Conservation (phyloP, 1,140 invertebrate species). For the Lepidurus couesii region DNA sequence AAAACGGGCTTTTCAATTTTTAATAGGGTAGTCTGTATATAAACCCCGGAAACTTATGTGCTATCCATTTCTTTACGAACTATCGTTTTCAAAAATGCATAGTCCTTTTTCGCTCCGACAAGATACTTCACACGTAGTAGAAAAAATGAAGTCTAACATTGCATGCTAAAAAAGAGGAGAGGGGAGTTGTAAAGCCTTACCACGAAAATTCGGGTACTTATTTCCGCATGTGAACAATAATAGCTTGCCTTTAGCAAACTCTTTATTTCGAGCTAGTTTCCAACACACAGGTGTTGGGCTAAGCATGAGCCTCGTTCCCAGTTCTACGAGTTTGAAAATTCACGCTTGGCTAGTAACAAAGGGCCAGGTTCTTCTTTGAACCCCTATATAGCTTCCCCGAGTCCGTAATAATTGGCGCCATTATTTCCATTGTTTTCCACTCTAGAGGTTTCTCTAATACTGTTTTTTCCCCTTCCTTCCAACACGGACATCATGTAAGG, state of each 20-base stretch:
- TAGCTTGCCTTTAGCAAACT: background rate
- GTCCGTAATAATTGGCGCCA: constrained; percentile 1
- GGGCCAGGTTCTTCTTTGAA: background rate
- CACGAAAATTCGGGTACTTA: background rate
- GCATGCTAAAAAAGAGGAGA: no score
- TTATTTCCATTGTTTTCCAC: background rate
- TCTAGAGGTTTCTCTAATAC: background rate
- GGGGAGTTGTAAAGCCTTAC: no score
- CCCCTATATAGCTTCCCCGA: background rate
- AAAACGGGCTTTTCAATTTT: no score
- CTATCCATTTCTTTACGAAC: no score
- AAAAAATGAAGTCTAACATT: no score
- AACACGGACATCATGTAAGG: background rate
- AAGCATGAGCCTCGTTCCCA: background rate
- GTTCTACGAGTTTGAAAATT: background rate
- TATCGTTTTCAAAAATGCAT: no score
- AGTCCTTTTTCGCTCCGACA: no score
- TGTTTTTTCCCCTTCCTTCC: background rate
- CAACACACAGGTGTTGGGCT: background rate
- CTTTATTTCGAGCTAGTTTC: background rate
- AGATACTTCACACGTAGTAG: no score
- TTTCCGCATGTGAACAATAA: background rate
- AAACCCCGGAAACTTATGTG: no score
- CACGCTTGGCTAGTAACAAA: constrained; percentile 11
- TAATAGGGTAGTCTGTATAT: no score